phyloP scores from a whole-genome alignment of 2,888 invertebrate species.

The Rambutsinella grinnellia region DNA sequence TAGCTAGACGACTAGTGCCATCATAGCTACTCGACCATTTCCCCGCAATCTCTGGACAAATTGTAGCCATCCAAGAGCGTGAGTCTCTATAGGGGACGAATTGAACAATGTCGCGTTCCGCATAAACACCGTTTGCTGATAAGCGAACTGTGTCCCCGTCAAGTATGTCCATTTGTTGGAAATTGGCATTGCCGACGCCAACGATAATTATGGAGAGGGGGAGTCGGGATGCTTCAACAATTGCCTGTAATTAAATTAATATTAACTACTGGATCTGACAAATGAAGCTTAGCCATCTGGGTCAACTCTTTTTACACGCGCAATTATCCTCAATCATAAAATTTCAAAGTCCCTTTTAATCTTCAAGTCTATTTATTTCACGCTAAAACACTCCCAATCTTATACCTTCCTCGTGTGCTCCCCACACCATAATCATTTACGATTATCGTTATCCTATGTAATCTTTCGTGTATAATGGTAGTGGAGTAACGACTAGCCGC shows the following conservation, averaged over 20 bases:
- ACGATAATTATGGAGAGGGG: conserved; percentile 76
- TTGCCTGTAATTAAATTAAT: conserved; percentile 67
- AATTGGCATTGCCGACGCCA: conserved; percentile 73
- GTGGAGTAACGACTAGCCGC: background rate
- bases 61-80: conserved; percentile 61
- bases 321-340: too few relatives aligned
- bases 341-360: too few relatives aligned
- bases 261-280: too few relatives aligned
- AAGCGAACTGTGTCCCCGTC: conserved; percentile 70
- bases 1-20: conserved; percentile 58
- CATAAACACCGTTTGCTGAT: conserved; percentile 69
- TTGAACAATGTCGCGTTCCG: conserved; percentile 75
- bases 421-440: conserved; percentile 14
- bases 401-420: too few relatives aligned
- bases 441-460: conserved; percentile 15
- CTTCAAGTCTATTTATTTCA: too few relatives aligned
- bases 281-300: too few relatives aligned
- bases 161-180: conserved; percentile 73
- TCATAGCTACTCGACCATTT: conserved; percentile 63
- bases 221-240: conserved; percentile 71
- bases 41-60: conserved; percentile 62
- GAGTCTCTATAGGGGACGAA: conserved; percentile 71
- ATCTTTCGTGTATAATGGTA: conserved; percentile 4
- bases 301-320: too few relatives aligned
- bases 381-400: too few relatives aligned